These are phyloP conservation scores for Unio delphinus DNA, from an alignment of 2,888 invertebrate species.

Conservation along the genomic window DNA sequence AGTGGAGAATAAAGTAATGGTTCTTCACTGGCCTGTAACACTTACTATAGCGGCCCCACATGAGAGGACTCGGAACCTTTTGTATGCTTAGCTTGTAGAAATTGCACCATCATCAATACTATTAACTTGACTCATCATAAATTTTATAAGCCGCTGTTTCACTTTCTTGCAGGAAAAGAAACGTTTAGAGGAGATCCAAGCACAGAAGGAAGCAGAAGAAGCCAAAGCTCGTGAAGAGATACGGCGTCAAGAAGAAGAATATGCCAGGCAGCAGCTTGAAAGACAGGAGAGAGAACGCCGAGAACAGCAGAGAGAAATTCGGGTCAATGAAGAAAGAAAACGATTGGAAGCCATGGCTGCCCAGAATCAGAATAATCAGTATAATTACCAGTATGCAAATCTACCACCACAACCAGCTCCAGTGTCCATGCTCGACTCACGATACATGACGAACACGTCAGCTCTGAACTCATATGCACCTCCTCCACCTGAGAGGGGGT, in stretches of 20 bases:
- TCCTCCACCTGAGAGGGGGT: constrained; percentile 88
- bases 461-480: constrained; percentile 67
- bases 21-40: too few species aligned
- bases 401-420: constrained; percentile 48
- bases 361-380: constrained; percentile 24
- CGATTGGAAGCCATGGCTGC: constrained; percentile 44
- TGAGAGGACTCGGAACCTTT: too few species aligned
- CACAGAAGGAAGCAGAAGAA: constrained; percentile 73
- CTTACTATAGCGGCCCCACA: too few species aligned
- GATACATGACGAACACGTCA: constrained; percentile 15
- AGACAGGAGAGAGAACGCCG: constrained; percentile 46
- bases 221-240: constrained; percentile 70
- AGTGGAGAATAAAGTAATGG: too few species aligned
- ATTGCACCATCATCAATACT: too few species aligned
- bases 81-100: too few species aligned
- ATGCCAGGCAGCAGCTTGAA: constrained; percentile 45
- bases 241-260: constrained; percentile 69
- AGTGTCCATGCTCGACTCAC: constrained; percentile 23
- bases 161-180: constrained; percentile 56
- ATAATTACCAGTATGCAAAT: constrained; percentile 54
- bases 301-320: constrained; percentile 53
- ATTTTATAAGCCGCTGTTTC: constrained; percentile 1
- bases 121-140: not conserved
- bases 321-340: constrained; percentile 52
- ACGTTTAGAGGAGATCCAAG: constrained; percentile 66